phyloP scores from a whole-genome alignment of 2,113 vertebrate genomes.

The Forbesichthys agassizii region DNA sequence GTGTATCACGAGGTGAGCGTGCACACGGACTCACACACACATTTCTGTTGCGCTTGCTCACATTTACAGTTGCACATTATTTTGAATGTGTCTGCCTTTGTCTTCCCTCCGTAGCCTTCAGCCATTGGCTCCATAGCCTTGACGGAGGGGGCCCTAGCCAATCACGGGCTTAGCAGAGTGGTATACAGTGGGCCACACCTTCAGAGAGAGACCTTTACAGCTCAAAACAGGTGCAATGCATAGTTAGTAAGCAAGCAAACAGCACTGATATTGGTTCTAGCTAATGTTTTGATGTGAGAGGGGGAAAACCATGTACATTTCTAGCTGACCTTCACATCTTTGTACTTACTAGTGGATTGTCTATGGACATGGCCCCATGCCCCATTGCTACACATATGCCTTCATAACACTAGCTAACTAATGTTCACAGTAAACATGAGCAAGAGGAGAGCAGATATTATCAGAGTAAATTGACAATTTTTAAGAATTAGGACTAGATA shows the following conservation, averaged over 20 bases:
- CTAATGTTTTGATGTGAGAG: neutral
- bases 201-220: slow-evolving; percentile 95
- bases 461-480: too few relatives aligned
- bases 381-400: too few relatives aligned
- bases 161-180: slow-evolving; percentile 91
- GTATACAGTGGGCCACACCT: slow-evolving; percentile 95
- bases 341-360: slow-evolving; percentile 6
- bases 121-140: slow-evolving; percentile 95
- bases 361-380: neutral
- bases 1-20: slow-evolving; percentile 94
- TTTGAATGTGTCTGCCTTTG: slow-evolving; percentile 1
- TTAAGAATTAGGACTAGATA: too few relatives aligned
- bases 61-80: neutral
- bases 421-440: too few relatives aligned
- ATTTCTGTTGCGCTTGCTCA: neutral
- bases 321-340: neutral
- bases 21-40: neutral
- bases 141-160: slow-evolving; percentile 93
- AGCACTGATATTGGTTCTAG: neutral
- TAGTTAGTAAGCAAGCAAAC: neutral
- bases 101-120: slow-evolving; percentile 82
- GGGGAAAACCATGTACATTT: neutral
- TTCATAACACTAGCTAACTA: too few relatives aligned
- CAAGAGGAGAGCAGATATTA: too few relatives aligned
- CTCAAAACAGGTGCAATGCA: slow-evolving; percentile 88